Evolutionary conservation across 1,140 invertebrate genomes (phyloP).

Genomic region (Temnothorax longispinosus): DNA sequence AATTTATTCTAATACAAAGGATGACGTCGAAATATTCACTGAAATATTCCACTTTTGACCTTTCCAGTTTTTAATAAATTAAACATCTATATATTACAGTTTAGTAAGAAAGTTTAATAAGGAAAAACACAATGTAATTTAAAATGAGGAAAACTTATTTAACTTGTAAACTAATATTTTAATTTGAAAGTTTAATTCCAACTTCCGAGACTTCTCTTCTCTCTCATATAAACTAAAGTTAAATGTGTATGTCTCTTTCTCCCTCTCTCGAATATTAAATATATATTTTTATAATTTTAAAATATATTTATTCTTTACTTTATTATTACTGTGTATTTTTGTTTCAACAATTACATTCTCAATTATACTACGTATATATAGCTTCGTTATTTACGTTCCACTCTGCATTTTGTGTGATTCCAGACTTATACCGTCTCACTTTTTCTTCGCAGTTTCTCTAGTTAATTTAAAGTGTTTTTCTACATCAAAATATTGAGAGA

Average conservation of each 20-base stretch:
- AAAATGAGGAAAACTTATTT: conserved; percentile 15
- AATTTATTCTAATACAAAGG: not conserved
- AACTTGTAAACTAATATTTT: conserved; percentile 5
- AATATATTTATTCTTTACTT: not conserved
- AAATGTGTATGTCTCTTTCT: not conserved
- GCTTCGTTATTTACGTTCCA: not conserved
- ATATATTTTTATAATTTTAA: not conserved
- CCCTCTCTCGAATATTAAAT: not conserved
- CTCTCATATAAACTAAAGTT: not conserved
- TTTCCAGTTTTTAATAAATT: conserved; percentile 13
- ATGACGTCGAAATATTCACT: not conserved
- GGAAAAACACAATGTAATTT: not conserved
- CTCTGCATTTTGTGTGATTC: not conserved
- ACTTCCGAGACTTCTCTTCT: not conserved
- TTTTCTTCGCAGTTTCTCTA: not conserved
- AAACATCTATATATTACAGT: not conserved
- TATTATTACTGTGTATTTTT: not conserved
- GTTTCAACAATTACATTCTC: not conserved
- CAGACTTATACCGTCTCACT: not conserved
- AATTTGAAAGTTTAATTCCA: conserved; percentile 16
- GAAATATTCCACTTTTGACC: not conserved
- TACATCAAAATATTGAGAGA: not conserved
- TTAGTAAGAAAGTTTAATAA: conserved; percentile 20
- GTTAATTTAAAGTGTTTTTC: not conserved
- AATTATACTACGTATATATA: not conserved